Conservation (phyloP, 1,140 invertebrate genomes). For the Schlechtendalia chinensis region DNA sequence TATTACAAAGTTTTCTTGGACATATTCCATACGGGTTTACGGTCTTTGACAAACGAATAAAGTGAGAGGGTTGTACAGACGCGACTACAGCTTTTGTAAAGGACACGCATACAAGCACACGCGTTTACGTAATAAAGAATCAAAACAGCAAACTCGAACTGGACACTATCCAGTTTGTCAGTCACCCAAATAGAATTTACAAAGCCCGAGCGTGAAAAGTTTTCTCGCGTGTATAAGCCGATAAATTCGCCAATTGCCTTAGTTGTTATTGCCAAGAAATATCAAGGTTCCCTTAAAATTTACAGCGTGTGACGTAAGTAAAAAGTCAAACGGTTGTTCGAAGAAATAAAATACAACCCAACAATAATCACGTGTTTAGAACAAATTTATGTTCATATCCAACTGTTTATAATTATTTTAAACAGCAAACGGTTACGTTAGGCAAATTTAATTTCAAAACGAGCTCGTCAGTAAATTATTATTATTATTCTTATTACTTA, state of each 20-base stretch:
- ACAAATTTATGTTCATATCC: too few species aligned
- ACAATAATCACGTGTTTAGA: too few species aligned
- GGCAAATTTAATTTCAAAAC: too few species aligned
- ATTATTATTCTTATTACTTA: too few species aligned
- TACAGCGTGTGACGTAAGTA: background rate
- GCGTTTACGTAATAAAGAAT: background rate
- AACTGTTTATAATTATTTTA: too few species aligned
- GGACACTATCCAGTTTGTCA: constrained; percentile 30
- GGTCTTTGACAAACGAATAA: background rate
- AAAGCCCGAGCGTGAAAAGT: constrained; percentile 16
- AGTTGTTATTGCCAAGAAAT: constrained; percentile 15
- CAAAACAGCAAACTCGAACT: background rate
- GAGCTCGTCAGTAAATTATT: too few species aligned
- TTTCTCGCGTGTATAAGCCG: background rate
- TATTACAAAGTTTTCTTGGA: constrained; percentile 7
- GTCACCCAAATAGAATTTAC: constrained; percentile 6
- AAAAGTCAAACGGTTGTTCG: background rate
- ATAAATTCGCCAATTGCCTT: constrained; percentile 10
- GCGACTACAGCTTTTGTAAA: background rate
- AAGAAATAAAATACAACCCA: background rate
- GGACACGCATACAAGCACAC: background rate
- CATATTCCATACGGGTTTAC: background rate
- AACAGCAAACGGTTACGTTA: too few species aligned
- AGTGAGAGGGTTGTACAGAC: background rate
- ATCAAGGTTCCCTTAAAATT: background rate